These are phyloP conservation scores for Xestia ashworthii DNA, from an alignment of 2,888 invertebrate species.

Conservation along the genomic window DNA sequence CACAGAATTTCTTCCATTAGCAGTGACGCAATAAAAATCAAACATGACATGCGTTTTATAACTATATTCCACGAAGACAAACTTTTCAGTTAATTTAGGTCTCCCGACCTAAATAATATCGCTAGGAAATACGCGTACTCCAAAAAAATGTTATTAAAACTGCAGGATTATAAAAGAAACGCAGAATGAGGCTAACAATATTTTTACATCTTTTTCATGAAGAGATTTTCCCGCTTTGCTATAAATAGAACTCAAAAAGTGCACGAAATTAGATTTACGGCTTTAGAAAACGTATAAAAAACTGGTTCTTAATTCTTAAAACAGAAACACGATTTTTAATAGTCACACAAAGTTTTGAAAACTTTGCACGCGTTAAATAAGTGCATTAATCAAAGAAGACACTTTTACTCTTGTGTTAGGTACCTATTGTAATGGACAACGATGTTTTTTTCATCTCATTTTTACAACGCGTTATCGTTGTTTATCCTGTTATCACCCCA, in stretches of 20 bases:
- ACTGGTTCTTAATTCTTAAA: background rate
- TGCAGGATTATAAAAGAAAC: constrained; percentile 26
- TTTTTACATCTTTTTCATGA: constrained; percentile 43
- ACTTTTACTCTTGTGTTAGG: background rate
- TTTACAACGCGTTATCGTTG: constrained; percentile 43
- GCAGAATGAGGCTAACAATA: constrained; percentile 14
- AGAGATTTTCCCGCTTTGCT: constrained; percentile 33
- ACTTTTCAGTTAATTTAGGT: background rate
- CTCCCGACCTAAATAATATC: background rate
- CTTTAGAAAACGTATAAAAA: constrained; percentile 6
- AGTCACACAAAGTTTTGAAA: constrained; percentile 22
- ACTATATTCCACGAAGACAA: constrained; percentile 2
- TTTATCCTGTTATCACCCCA: constrained; percentile 66
- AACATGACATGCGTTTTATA: background rate
- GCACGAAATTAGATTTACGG: constrained; percentile 13
- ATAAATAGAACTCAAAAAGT: constrained; percentile 38
- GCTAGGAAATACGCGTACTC: constrained; percentile 7
- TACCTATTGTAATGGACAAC: background rate
- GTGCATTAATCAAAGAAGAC: background rate
- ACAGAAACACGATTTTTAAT: background rate
- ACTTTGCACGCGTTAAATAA: background rate
- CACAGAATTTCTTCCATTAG: background rate
- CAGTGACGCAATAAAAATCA: background rate
- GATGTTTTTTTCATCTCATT: background rate
- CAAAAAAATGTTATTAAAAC: constrained; percentile 42